Evolutionary conservation across 2,888 invertebrate species (phyloP).

Genomic region (Leucania comma): DNA sequence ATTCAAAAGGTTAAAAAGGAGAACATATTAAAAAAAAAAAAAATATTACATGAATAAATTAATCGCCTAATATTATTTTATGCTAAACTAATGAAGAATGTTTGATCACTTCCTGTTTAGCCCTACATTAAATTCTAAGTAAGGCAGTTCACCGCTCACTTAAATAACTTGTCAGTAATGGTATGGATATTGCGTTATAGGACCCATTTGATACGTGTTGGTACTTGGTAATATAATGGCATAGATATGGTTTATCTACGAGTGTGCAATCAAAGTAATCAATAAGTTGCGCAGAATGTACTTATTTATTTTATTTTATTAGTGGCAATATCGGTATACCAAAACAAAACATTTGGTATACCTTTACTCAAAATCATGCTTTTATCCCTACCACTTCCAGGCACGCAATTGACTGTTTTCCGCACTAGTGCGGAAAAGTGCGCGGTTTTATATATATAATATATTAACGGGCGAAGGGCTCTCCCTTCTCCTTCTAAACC

Average conservation of each 20-base stretch:
- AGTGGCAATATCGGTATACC: not conserved
- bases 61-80: not conserved
- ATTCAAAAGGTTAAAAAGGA: too few relatives aligned
- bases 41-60: too few relatives aligned
- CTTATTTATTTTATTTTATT: not conserved
- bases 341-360: not conserved
- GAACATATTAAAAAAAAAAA: too few relatives aligned
- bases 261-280: slow-evolving; percentile 35
- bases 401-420: too few relatives aligned
- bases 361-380: too few relatives aligned
- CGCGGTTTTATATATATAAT: too few relatives aligned
- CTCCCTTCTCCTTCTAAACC: too few relatives aligned
- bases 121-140: slow-evolving; percentile 23
- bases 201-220: slow-evolving; percentile 19
- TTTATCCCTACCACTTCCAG: too few relatives aligned
- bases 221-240: slow-evolving; percentile 8
- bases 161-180: slow-evolving; percentile 46
- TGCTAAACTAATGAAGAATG: not conserved
- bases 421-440: too few relatives aligned
- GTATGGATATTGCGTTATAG: slow-evolving; percentile 50
- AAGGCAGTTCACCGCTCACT: slow-evolving; percentile 15
- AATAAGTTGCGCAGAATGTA: slow-evolving; percentile 21
- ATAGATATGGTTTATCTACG: slow-evolving; percentile 31
- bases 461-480: too few relatives aligned
- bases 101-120: slow-evolving; percentile 32